Conservation (phyloP, 2,797 vertebrate species). For the Paedocypris micromegethes region DNA sequence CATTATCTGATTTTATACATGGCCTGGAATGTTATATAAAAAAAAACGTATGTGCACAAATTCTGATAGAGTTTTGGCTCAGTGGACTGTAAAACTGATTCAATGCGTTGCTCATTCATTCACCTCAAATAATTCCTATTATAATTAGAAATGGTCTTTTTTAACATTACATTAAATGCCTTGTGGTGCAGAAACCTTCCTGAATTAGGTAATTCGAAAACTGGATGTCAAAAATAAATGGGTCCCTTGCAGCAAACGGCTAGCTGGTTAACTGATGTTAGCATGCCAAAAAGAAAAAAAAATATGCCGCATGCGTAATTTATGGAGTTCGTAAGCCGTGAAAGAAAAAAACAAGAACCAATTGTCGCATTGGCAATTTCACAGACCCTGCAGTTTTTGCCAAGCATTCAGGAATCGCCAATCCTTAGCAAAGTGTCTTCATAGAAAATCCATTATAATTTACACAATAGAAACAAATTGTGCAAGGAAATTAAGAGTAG, state of each 20-base stretch:
- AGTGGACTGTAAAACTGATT: background rate
- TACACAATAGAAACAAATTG: too few relatives aligned
- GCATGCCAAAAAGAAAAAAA: background rate
- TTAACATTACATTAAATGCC: too few relatives aligned
- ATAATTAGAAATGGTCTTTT: background rate
- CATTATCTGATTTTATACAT: slow-evolving; percentile 16
- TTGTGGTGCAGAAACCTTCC: background rate
- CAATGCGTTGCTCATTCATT: background rate
- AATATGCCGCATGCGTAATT: background rate
- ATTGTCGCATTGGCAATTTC: too few relatives aligned
- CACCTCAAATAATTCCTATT: background rate
- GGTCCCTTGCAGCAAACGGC: background rate
- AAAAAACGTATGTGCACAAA: slow-evolving; percentile 15
- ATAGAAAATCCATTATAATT: too few relatives aligned
- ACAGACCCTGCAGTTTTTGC: too few relatives aligned
- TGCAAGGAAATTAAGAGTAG: too few relatives aligned
- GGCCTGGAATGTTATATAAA: slow-evolving; percentile 15
- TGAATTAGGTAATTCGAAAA: slow-evolving; percentile 1
- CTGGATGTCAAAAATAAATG: background rate
- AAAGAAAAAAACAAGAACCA: too few relatives aligned
- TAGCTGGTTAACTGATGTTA: background rate
- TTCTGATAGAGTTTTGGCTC: slow-evolving; percentile 4
- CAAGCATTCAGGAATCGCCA: too few relatives aligned
- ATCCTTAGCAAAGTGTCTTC: too few relatives aligned
- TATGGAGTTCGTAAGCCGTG: background rate